phyloP scores from a whole-genome alignment of 2,888 invertebrate species.

The Lasioglossum lativentre region DNA sequence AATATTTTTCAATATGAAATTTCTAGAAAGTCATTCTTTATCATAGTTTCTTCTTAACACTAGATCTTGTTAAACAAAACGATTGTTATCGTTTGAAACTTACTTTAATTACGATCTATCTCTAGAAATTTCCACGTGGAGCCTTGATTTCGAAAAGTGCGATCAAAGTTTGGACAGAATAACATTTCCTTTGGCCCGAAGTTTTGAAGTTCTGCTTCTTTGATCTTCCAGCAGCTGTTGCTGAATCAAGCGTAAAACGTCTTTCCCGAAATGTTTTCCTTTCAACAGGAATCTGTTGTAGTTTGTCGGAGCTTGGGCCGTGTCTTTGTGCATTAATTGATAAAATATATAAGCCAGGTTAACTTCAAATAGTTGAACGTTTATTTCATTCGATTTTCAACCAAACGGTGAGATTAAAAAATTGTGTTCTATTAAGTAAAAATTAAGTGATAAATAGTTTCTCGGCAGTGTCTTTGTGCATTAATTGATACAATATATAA shows the following conservation, averaged over 20 bases:
- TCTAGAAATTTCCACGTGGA: not conserved
- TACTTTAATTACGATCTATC: not conserved
- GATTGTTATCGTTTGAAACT: not conserved
- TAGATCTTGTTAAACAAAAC: not conserved
- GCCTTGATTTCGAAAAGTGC: not conserved
- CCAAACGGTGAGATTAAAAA: not conserved
- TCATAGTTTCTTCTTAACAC: not conserved
- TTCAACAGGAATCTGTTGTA: constrained; percentile 3
- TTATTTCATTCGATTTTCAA: not conserved
- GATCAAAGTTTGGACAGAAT: constrained; percentile 5
- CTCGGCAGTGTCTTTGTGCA: too few relatives aligned
- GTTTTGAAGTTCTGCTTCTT: constrained; percentile 1
- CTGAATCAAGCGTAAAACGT: constrained; percentile 3
- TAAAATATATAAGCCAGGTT: not conserved
- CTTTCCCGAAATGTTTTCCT: not conserved
- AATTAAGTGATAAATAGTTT: too few relatives aligned
- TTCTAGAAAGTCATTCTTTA: not conserved
- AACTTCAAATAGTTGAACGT: not conserved
- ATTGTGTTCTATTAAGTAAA: not conserved
- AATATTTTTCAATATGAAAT: not conserved
- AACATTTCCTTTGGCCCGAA: constrained; percentile 8
- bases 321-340: not conserved
- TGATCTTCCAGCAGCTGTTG: constrained; percentile 12
- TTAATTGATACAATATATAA: too few relatives aligned
- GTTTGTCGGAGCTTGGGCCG: not conserved